Evolutionary conservation across 1,140 invertebrate species (phyloP), one percentile per base, ranked within the genome.

Genomic region (Rhizoglyphus robini): DNA sequence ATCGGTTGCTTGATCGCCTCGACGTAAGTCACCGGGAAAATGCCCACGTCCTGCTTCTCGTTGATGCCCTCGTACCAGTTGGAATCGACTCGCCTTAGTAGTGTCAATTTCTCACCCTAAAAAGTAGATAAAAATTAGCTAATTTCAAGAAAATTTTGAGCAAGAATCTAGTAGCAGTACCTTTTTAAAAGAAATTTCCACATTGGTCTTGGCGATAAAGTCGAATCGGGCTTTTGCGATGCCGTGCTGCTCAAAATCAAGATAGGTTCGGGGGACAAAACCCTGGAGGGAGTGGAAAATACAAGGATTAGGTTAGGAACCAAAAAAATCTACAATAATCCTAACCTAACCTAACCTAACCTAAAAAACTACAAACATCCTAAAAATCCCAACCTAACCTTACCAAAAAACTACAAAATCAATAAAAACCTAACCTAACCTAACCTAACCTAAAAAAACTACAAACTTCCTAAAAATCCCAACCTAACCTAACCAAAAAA

Each of bases 21-120:
- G 1, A 93, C 86, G 72, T 94, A 94, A 48, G 86, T 87, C 31
- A 87, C 84, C 0, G 90, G 90, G 74, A 94, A 91, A 63, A 93
- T 92, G 57, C 90, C 90, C 73, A 86, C 88, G 34, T 84, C 34
- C 29, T 79, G 67, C 80, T 60, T 84, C 15, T 86, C 88, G 66
- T 90, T 87, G 65, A 88, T 81, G 3, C 90, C 90, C 78, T 94
- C 90, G 75, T 86, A 93, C 90, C 90, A 95, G 76, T 94, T 94
- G 62, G 88, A 84, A 73, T 95, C 90, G 8, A 93, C 87, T 68
- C 86, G 81, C 71, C 89, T 80, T 0, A 86, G 88, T 48, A 95
- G 74, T 5, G 86, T 82, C 0, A 94, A 86, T 31, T 88, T 75
- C 75, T 94, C 89, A 4, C 89, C 83, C 69, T 71, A 46, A 54